Conservation (phyloP, 2,888 invertebrate species). For the Polylopha cassiicola region DNA sequence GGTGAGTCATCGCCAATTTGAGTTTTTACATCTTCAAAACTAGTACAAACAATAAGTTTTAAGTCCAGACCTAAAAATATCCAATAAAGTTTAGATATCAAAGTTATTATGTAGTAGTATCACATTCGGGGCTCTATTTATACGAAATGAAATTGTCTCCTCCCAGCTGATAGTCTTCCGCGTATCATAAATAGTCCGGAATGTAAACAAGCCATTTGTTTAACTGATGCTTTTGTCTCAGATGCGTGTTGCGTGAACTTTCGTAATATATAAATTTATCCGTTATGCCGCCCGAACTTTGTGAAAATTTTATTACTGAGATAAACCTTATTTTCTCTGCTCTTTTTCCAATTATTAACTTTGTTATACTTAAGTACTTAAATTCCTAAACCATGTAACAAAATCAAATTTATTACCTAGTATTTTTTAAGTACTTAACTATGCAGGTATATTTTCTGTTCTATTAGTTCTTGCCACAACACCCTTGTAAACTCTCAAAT, state of each 20-base stretch:
- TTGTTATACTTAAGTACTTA: too few relatives aligned
- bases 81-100: conserved; percentile 32
- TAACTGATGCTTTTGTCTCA: conserved; percentile 10
- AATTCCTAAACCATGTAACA: too few relatives aligned
- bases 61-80: conserved; percentile 36
- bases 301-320: too few relatives aligned
- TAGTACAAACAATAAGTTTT: conserved; percentile 22
- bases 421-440: too few relatives aligned
- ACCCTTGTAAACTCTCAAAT: too few relatives aligned
- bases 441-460: too few relatives aligned
- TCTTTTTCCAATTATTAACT: too few relatives aligned
- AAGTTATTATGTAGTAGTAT: conserved; percentile 30
- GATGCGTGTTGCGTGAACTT: not conserved
- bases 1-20: conserved; percentile 70
- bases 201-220: conserved; percentile 15
- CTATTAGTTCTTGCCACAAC: too few relatives aligned
- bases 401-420: too few relatives aligned
- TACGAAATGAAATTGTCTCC: conserved; percentile 36
- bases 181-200: conserved; percentile 24
- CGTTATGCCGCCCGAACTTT: too few relatives aligned
- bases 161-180: conserved; percentile 30
- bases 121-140: conserved; percentile 40
- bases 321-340: too few relatives aligned
- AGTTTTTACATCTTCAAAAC: conserved; percentile 35
- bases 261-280: too few relatives aligned